These are phyloP conservation scores for Parthenolecanium corni DNA, from an alignment of 2,888 invertebrate genomes.

Conservation along the genomic window DNA sequence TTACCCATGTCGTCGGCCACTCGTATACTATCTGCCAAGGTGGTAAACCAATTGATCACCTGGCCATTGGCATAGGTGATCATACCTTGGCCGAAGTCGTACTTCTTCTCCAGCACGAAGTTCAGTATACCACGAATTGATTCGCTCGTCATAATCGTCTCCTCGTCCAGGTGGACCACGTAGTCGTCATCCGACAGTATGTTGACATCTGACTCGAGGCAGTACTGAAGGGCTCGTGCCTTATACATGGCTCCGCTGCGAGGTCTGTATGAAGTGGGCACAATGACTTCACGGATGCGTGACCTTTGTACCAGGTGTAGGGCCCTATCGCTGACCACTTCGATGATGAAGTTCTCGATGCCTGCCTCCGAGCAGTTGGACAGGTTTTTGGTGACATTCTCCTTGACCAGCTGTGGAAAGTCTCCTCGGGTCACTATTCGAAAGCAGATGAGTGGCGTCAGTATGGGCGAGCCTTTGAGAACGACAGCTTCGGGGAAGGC, in stretches of 20 bases:
- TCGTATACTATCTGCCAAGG: constrained; percentile 86
- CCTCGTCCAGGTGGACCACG: constrained; percentile 96
- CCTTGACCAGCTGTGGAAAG: constrained; percentile 78
- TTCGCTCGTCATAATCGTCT: constrained; percentile 85
- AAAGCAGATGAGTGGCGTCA: constrained; percentile 89
- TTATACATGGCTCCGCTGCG: constrained; percentile 88
- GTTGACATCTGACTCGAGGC: constrained; percentile 81
- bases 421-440: constrained; percentile 89
- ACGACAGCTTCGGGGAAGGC: constrained; percentile 85
- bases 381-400: constrained; percentile 76
- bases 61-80: constrained; percentile 94
- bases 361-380: constrained; percentile 78
- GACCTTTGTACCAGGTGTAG: constrained; percentile 64
- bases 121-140: constrained; percentile 81
- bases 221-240: constrained; percentile 87
- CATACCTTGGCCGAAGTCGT: constrained; percentile 89
- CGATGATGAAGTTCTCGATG: constrained; percentile 87
- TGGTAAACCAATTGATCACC: constrained; percentile 93
- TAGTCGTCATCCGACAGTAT: constrained; percentile 76
- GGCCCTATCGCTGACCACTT: constrained; percentile 87
- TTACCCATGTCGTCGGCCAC: constrained; percentile 98
- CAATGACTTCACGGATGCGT: constrained; percentile 74
- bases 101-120: constrained; percentile 85
- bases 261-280: constrained; percentile 73
- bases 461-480: constrained; percentile 74